phyloP scores from a whole-genome alignment of 2,888 invertebrate genomes.

The Amphimallon solstitiale region DNA sequence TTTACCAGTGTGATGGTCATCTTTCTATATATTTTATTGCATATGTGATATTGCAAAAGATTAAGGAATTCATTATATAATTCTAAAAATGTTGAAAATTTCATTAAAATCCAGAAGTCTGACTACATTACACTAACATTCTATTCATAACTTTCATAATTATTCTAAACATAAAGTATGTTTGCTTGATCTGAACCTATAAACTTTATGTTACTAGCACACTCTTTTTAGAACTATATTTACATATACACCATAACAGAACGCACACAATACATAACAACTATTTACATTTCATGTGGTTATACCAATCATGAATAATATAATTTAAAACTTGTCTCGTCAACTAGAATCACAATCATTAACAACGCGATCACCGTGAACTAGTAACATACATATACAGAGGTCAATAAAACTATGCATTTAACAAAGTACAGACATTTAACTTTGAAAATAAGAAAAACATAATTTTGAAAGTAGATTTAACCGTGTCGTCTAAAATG shows the following conservation, averaged over 20 bases:
- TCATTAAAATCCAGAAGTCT: background rate
- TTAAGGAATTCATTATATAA: no score
- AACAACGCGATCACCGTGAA: slow-evolving; percentile 40
- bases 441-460: background rate
- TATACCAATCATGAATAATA: slow-evolving; percentile 24
- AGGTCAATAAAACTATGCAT: slow-evolving; percentile 27
- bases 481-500: slow-evolving; percentile 1
- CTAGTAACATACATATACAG: slow-evolving; percentile 47
- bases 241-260: slow-evolving; percentile 39
- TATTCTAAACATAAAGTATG: background rate
- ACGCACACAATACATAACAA: slow-evolving; percentile 43
- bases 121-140: background rate
- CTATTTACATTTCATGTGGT: slow-evolving; percentile 43
- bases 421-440: slow-evolving; percentile 1
- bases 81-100: background rate
- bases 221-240: slow-evolving; percentile 47
- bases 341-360: slow-evolving; percentile 27
- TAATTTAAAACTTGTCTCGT: slow-evolving; percentile 25
- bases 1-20: no score
- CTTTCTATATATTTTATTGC: no score
- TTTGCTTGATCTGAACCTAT: slow-evolving; percentile 19
- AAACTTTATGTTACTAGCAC: slow-evolving; percentile 51
- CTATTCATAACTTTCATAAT: background rate
- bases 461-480: background rate
- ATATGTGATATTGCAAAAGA: no score